Evolutionary conservation across 2,888 invertebrate genomes (phyloP), one percentile per base, ranked within the genome.

Genomic region (Temnothorax ravouxi): DNA sequence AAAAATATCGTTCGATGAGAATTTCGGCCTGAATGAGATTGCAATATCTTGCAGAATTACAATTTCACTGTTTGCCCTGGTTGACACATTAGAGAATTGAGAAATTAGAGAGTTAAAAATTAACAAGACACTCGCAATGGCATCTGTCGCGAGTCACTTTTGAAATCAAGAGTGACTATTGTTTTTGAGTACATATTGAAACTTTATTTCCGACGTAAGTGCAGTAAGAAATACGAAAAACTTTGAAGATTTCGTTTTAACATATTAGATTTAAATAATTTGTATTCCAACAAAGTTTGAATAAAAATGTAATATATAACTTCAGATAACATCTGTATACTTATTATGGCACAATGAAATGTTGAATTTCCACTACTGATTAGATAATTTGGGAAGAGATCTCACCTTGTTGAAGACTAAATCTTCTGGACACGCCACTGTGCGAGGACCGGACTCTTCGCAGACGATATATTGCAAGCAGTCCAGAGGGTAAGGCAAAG

Each of bases 401-500:
- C 15, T 75, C 79, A 90, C 91, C 88, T 89, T 80, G 56, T 90
- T 87, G 66, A 88, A 92, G n/a, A 88, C 72, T 41, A 83, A 29
- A 64, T 89, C 90, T 0, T 69, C 44, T 21, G 88, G 87, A 50
- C 91, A 92, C 4, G 85, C 69, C 3, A 67, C 64, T 41, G 81
- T 75, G 4, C 64, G 79, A 47, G n/a, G 34, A 21, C 69, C 79
- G 0, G 66, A 77, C 59, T 87, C 87, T 0, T 83, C 64, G 34
- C 90, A 92, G 56, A 84, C 56, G 21, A 91, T 75, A 56, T 91
- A 91, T 21, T 87, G 84, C 4, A 88, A 67, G 52, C 90, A 92
- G 47, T 92, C 89, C 47, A 90, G 15, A 9, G 90, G 89, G 77
- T 89, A 89, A 1, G 79, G 76, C 34, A 92, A 38, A 56, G 44